phyloP scores from a whole-genome alignment of 2,797 vertebrate species.

The Potorous gilbertii region DNA sequence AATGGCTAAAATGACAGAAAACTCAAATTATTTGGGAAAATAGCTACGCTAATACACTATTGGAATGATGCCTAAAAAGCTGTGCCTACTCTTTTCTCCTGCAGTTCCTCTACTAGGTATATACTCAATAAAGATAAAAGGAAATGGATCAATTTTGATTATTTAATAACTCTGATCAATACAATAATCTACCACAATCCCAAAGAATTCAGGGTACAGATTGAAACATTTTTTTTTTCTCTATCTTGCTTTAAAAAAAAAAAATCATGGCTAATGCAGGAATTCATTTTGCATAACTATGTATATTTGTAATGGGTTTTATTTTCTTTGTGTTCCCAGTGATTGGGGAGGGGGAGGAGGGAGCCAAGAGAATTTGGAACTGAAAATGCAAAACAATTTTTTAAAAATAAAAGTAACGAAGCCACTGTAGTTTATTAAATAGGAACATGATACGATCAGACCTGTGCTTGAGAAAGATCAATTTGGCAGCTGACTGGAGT shows the following conservation, averaged over 20 bases:
- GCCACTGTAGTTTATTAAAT: background rate
- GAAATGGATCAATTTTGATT: background rate
- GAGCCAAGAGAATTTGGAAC: background rate
- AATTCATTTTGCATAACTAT: background rate
- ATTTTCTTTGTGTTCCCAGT: background rate
- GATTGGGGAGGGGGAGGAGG: background rate
- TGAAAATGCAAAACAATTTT: background rate
- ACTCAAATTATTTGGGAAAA: too few relatives aligned
- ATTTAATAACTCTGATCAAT: background rate
- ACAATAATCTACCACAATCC: background rate
- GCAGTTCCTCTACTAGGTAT: too few relatives aligned
- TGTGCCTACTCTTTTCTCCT: too few relatives aligned
- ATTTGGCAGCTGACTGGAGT: background rate
- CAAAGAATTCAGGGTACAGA: background rate
- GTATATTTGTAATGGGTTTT: background rate
- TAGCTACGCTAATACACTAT: too few relatives aligned
- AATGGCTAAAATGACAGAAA: too few relatives aligned
- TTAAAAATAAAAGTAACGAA: background rate
- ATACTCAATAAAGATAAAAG: background rate
- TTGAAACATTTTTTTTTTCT: background rate
- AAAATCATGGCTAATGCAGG: background rate
- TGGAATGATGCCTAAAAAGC: too few relatives aligned
- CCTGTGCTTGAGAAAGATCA: background rate
- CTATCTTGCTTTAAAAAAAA: background rate
- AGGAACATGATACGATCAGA: background rate